Conservation (phyloP, 2,113 vertebrate genomes). For the Nipponia nippon region DNA sequence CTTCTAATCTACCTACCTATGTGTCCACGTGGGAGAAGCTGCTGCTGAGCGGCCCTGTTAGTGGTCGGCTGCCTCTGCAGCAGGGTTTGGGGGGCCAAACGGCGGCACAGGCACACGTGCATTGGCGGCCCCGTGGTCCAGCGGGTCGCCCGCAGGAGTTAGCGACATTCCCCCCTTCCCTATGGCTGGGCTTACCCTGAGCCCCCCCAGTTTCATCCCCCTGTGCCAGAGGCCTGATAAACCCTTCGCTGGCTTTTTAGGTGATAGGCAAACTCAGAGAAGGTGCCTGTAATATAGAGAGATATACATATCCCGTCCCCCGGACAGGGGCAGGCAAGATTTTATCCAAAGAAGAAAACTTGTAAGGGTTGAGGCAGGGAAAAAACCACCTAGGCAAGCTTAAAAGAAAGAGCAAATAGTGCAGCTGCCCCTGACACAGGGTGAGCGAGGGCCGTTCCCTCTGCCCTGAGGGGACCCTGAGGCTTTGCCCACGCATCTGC, state of each 20-base stretch:
- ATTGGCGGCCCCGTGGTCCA: not conserved
- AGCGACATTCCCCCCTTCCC: not conserved
- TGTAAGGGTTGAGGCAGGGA: not conserved
- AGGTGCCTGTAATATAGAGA: not conserved
- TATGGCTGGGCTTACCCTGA: not conserved
- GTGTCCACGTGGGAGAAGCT: not conserved
- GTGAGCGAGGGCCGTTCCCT: not conserved
- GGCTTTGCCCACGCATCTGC: not conserved
- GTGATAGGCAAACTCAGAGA: not conserved
- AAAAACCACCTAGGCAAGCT: not conserved
- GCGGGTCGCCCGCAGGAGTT: rapidly evolving
- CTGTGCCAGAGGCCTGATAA: not conserved
- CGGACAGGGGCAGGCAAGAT: not conserved
- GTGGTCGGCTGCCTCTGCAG: not conserved
- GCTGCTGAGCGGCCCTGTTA: not conserved
- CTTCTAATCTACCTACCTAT: not conserved
- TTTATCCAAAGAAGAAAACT: not conserved
- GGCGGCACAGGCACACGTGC: no score
- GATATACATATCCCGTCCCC: rapidly evolving
- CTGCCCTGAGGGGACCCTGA: not conserved
- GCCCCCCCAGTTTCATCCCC: not conserved
- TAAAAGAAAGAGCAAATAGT: not conserved
- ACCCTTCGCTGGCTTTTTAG: not conserved
- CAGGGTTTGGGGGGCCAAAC: not conserved
- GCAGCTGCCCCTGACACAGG: not conserved